These are phyloP conservation scores for Entomobrya proxima DNA, from an alignment of 2,888 invertebrate genomes.

Conservation along the genomic window DNA sequence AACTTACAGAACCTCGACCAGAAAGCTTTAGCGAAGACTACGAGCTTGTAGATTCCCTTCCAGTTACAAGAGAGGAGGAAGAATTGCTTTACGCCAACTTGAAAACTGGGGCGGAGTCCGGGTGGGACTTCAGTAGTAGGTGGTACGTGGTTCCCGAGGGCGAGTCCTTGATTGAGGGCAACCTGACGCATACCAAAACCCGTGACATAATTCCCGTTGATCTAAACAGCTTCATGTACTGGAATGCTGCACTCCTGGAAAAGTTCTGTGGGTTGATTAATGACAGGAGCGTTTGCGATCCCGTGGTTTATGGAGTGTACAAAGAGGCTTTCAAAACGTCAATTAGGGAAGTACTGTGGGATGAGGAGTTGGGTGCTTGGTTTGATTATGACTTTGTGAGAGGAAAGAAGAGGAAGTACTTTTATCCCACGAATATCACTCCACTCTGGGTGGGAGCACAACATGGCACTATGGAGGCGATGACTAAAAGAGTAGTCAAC, in stretches of 20 bases:
- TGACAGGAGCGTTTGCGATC: too few species aligned
- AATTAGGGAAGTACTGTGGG: slow-evolving; percentile 86
- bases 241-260: slow-evolving; percentile 82
- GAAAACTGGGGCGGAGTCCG: slow-evolving; percentile 94
- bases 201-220: slow-evolving; percentile 87
- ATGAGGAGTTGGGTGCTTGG: slow-evolving; percentile 86
- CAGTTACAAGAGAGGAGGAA: slow-evolving; percentile 76
- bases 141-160: slow-evolving; percentile 86
- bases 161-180: slow-evolving; percentile 85
- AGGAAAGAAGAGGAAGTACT: slow-evolving; percentile 83
- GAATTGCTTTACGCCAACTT: slow-evolving; percentile 87
- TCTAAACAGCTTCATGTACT: slow-evolving; percentile 86
- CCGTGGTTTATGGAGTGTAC: neutral
- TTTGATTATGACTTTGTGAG: slow-evolving; percentile 85
- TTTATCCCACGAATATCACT: slow-evolving; percentile 85
- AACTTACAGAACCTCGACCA: slow-evolving; percentile 88
- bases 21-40: slow-evolving; percentile 87
- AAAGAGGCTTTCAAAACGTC: slow-evolving; percentile 74
- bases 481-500: slow-evolving; percentile 79
- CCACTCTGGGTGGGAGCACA: slow-evolving; percentile 83
- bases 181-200: slow-evolving; percentile 83
- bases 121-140: slow-evolving; percentile 95
- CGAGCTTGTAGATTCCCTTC: slow-evolving; percentile 89
- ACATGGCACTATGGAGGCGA: neutral
- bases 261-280: slow-evolving; percentile 75